Percentiles rank a stretch among this genome's conserved stretches.
Evolutionary conservation across 1,140 invertebrate species (phyloP).

Genomic region (Drosophila malerkotliana): DNA sequence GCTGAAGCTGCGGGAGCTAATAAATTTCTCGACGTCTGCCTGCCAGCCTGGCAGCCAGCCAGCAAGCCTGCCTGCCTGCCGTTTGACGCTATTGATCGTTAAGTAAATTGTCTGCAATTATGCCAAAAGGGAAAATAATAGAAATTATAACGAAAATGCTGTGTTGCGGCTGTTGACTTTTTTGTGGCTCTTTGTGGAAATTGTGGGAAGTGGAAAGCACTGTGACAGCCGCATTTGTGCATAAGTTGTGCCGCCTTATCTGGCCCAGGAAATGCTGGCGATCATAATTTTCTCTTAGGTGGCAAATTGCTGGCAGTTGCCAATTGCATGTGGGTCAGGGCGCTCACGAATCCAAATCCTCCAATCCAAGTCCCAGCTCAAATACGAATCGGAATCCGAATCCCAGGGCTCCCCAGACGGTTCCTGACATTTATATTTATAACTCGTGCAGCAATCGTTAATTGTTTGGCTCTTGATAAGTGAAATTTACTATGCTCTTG

Average conservation of each 20-base stretch:
- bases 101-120: conserved; percentile 83
- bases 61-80: conserved; percentile 58
- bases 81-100: conserved; percentile 79
- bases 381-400: conserved; percentile 7
- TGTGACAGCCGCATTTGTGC: conserved; percentile 62
- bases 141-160: conserved; percentile 80
- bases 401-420: conserved; percentile 16
- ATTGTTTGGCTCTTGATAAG: conserved; percentile 70
- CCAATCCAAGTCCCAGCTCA: neutral
- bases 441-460: conserved; percentile 69
- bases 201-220: conserved; percentile 60
- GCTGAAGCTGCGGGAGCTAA: conserved; percentile 74
- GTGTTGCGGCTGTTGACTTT: conserved; percentile 66
- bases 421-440: conserved; percentile 79
- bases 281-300: conserved; percentile 77
- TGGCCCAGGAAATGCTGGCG: conserved; percentile 67
- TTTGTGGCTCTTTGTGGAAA: conserved; percentile 31
- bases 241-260: conserved; percentile 63
- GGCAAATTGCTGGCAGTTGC: conserved; percentile 79
- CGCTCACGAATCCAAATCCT: conserved; percentile 55
- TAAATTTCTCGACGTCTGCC: conserved; percentile 70
- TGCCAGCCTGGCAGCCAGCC: conserved; percentile 44
- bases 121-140: conserved; percentile 83
- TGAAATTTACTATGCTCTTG: conserved; percentile 57
- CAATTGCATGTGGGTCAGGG: conserved; percentile 72